Percentiles rank a stretch among this genome's conserved stretches.
phyloP scores from a whole-genome alignment of 2,888 invertebrate genomes.

The Andrena camellia region DNA sequence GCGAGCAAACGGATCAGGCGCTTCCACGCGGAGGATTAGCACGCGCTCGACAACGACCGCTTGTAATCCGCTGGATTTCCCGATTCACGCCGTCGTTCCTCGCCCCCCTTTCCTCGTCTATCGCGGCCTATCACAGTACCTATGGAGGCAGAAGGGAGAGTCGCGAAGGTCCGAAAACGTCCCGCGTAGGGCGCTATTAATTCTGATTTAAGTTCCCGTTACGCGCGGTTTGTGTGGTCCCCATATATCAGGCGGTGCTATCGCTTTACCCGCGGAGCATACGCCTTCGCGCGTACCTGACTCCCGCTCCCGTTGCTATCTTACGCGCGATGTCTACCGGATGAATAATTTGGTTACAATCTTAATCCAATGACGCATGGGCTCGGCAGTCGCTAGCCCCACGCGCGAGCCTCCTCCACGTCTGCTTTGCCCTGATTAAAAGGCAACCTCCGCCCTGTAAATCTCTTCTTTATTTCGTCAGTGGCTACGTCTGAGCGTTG shows the following conservation, averaged over 20 bases:
- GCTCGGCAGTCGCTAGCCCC: slow-evolving; percentile 32
- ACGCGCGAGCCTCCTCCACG: slow-evolving; percentile 9
- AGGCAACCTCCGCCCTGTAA: slow-evolving; percentile 56
- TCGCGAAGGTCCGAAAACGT: slow-evolving; percentile 58
- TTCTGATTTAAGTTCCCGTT: slow-evolving; percentile 82
- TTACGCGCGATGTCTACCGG: slow-evolving; percentile 71
- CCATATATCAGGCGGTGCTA: slow-evolving; percentile 79
- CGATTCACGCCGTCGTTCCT: slow-evolving; percentile 21
- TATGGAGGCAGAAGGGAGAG: slow-evolving; percentile 21
- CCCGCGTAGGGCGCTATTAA: slow-evolving; percentile 80
- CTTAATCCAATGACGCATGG: slow-evolving; percentile 80
- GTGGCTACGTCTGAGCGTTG: neutral
- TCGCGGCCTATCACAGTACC: slow-evolving; percentile 48
- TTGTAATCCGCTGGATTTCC: slow-evolving; percentile 39
- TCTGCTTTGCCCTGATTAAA: slow-evolving; percentile 71
- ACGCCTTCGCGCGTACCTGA: slow-evolving; percentile 68
- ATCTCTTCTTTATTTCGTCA: slow-evolving; percentile 60
- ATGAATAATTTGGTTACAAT: slow-evolving; percentile 81
- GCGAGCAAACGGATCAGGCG: slow-evolving; percentile 8
- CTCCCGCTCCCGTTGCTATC: slow-evolving; percentile 64
- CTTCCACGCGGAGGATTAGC: slow-evolving; percentile 3
- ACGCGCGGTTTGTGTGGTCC: slow-evolving; percentile 81
- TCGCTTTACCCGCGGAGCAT: slow-evolving; percentile 69
- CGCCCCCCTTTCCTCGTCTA: neutral
- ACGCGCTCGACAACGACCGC: slow-evolving; percentile 18